phyloP scores from a whole-genome alignment of 2,888 invertebrate genomes.

The Crioceris asparagi region DNA sequence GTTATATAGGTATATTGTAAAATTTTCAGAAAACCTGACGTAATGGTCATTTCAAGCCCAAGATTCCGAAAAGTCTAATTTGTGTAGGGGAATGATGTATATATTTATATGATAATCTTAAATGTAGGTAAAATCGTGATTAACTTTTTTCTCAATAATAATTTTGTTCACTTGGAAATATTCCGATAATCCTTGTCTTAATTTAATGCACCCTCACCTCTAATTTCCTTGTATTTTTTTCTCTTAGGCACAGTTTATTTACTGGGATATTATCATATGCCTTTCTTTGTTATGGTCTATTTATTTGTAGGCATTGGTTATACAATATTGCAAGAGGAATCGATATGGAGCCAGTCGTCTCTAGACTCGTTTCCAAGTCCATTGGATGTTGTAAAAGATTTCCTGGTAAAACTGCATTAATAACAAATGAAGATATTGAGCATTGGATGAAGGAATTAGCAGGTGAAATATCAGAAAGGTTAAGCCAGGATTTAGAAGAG shows the following conservation, averaged over 20 bases:
- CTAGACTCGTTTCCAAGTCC: constrained; percentile 78
- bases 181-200: neutral
- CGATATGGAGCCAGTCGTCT: constrained; percentile 77
- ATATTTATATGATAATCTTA: too few relatives aligned
- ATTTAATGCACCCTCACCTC: too few relatives aligned
- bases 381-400: constrained; percentile 96
- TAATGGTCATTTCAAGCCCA: too few relatives aligned
- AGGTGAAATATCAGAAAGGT: constrained; percentile 71
- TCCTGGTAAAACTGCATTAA: constrained; percentile 65
- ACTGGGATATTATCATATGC: neutral
- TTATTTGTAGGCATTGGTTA: constrained; percentile 58
- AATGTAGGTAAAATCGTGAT: too few relatives aligned
- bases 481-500: constrained; percentile 68
- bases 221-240: too few relatives aligned
- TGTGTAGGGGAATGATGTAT: too few relatives aligned
- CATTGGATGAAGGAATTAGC: constrained; percentile 77
- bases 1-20: too few relatives aligned
- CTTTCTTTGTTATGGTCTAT: neutral
- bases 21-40: too few relatives aligned
- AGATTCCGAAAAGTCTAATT: too few relatives aligned
- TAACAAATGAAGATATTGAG: constrained; percentile 51
- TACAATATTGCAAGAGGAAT: constrained; percentile 78
- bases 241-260: neutral
- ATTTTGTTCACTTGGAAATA: neutral
- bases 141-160: too few relatives aligned